Evolutionary conservation across 2,888 invertebrate genomes (phyloP).

Genomic region (Hetaerina titia): DNA sequence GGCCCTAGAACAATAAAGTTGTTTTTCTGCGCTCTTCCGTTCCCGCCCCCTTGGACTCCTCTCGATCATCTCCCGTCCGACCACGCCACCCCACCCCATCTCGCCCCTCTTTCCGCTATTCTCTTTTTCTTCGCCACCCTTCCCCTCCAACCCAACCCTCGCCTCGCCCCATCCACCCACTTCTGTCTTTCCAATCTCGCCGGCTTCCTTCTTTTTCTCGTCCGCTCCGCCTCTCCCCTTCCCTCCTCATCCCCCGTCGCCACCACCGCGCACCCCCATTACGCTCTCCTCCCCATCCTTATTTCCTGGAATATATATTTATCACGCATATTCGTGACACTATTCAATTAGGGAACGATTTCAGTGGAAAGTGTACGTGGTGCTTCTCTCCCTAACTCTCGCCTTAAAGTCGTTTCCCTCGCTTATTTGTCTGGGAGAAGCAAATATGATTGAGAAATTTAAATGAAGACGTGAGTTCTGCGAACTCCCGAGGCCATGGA

Average conservation of each 20-base stretch:
- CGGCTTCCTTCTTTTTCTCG: background rate
- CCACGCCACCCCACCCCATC: background rate
- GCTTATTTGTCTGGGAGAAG: background rate
- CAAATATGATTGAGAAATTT: background rate
- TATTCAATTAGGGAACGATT: slow-evolving; percentile 34
- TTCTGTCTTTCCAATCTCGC: background rate
- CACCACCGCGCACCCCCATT: background rate
- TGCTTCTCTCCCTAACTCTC: background rate
- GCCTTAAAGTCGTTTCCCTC: background rate
- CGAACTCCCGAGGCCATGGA: background rate
- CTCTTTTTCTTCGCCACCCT: background rate
- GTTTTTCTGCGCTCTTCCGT: background rate
- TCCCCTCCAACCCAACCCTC: background rate
- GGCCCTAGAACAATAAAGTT: slow-evolving; percentile 12
- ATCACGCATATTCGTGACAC: slow-evolving; percentile 44
- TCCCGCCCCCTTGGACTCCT: background rate
- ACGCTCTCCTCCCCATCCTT: too few species aligned
- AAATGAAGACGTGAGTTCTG: background rate
- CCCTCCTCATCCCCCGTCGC: background rate
- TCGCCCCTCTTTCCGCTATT: background rate
- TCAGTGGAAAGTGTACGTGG: background rate
- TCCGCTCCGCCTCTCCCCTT: background rate
- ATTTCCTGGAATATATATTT: background rate
- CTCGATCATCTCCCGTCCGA: background rate
- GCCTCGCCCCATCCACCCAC: background rate